Evolutionary conservation across 2,113 vertebrate genomes (phyloP), one percentile per base, ranked within the genome.

Genomic region (Ceuthmochares aereus): DNA sequence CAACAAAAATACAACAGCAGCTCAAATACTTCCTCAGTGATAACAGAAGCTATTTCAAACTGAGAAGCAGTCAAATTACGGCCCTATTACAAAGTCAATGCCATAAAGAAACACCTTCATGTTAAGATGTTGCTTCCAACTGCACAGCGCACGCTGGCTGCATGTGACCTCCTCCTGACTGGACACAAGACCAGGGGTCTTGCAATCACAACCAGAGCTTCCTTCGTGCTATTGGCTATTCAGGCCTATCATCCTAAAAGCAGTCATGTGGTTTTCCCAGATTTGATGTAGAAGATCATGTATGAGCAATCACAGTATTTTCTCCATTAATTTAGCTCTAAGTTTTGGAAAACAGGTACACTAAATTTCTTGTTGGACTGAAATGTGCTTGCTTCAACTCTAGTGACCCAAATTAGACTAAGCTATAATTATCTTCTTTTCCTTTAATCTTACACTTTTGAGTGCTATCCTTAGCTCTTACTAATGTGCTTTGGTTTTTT

Each of bases 1-100:
- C 63, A 92, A 70, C 0, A 1, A 30, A 72, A 78, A 91, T 59
- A 1, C 10, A 89, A n/a, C n/a, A 42, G 55, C 36, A 91, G 34
- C 56, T 96, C 73, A 90, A 84, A 81, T 64, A 59, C n/a, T 95
- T 80, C 59, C 74, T 83, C 18, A 64, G 47, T 88, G 37, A 84
- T 51, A 90, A 54, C 5, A 21, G 9, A 80, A 81, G 64, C n/a
- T 89, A 29, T 72, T 92, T 87, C 77, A 78, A 89, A 79, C 34
- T 59, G 56, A 78, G 69, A 85, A 83, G 32, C 45, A 85, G 34
- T 42, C 80, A 89, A 93, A 67, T 63, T 26, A 87, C 7, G 51
- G 37, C 19, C 30, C 18, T 87, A 29, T 72, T 92, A 63, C 14
- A 55, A 90, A 89, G 40, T 4, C 0, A 2, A 90, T 42, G 18